Evolutionary conservation across 2,113 vertebrate species (phyloP).

Genomic region (Pollachius pollachius): DNA sequence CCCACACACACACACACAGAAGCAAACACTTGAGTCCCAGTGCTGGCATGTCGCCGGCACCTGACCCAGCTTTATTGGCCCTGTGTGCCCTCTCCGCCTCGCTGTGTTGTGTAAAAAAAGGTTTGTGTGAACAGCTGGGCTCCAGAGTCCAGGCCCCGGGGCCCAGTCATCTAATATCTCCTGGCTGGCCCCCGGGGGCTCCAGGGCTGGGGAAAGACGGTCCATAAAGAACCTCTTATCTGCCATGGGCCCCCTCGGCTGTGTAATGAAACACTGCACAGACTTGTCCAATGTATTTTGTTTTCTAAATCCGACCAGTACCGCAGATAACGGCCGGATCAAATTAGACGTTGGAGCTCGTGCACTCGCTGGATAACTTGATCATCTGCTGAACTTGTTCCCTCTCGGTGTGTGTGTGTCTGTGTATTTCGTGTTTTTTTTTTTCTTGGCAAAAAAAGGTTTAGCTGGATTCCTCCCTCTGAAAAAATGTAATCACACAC

Average conservation of each 20-base stretch:
- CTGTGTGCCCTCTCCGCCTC: slow-evolving; percentile 49
- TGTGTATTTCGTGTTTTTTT: not conserved
- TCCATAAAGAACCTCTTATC: slow-evolving; percentile 67
- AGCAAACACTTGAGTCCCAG: slow-evolving; percentile 30
- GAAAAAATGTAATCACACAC: slow-evolving; percentile 35
- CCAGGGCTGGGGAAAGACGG: slow-evolving; percentile 51
- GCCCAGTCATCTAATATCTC: slow-evolving; percentile 62
- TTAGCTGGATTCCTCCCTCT: slow-evolving; percentile 18
- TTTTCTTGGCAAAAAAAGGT: not conserved
- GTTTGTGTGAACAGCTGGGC: slow-evolving; percentile 76
- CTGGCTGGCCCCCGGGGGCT: slow-evolving; percentile 51
- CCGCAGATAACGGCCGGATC: slow-evolving; percentile 44
- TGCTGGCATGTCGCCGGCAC: slow-evolving; percentile 56
- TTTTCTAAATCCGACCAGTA: slow-evolving; percentile 36
- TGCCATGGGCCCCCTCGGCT: slow-evolving; percentile 52
- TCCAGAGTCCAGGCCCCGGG: slow-evolving; percentile 49
- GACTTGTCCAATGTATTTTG: slow-evolving; percentile 46
- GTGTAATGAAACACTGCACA: slow-evolving; percentile 61
- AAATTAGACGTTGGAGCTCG: slow-evolving; percentile 25
- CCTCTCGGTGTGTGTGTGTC: slow-evolving; percentile 17
- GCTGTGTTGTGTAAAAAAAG: slow-evolving; percentile 47
- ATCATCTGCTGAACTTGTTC: slow-evolving; percentile 9
- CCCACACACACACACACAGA: slow-evolving; percentile 12
- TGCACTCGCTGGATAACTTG: slow-evolving; percentile 5
- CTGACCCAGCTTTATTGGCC: slow-evolving; percentile 68